A percentile compares a stretch with the other conserved stretches of the same genome.
phyloP scores from a whole-genome alignment of 37 sponge, comb jelly and placozoan genomes.

The Theonella swinhoei region DNA sequence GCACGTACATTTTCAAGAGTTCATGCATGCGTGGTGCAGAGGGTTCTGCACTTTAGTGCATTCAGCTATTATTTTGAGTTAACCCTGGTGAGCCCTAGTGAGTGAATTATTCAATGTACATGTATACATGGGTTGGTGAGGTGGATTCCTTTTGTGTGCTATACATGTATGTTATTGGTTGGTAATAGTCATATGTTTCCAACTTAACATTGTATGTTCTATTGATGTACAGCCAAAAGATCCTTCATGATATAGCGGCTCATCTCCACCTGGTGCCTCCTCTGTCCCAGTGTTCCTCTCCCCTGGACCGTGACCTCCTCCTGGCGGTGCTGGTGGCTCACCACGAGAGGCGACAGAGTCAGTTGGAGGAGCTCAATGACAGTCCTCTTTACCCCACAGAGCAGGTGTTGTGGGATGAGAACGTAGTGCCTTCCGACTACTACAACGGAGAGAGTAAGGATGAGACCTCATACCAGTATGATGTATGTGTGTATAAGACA shows the following conservation, averaged over 20 bases:
- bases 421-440: constrained; percentile 94
- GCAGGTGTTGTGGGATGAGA: constrained; percentile 90
- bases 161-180: background rate
- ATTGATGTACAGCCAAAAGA: constrained; percentile 50
- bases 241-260: constrained; percentile 79
- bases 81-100: too few relatives aligned
- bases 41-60: too few relatives aligned
- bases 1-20: too few relatives aligned
- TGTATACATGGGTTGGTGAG: too few relatives aligned
- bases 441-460: constrained; percentile 77
- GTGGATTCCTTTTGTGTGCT: background rate
- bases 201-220: background rate
- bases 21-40: too few relatives aligned
- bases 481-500: too few relatives aligned
- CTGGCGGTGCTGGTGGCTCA: constrained; percentile 78
- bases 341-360: constrained; percentile 86
- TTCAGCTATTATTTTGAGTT: too few relatives aligned
- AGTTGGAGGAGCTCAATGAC: constrained; percentile 88
- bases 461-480: background rate
- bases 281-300: background rate
- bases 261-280: constrained; percentile 67
- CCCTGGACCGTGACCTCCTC: constrained; percentile 19
- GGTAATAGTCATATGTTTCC: too few relatives aligned
- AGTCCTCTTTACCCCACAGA: constrained; percentile 98
- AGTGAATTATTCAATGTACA: too few relatives aligned